A percentile compares a stretch with the other conserved stretches of the same genome.
Evolutionary conservation across 2,113 vertebrate genomes (phyloP).

Genomic region (Marmota monax): DNA sequence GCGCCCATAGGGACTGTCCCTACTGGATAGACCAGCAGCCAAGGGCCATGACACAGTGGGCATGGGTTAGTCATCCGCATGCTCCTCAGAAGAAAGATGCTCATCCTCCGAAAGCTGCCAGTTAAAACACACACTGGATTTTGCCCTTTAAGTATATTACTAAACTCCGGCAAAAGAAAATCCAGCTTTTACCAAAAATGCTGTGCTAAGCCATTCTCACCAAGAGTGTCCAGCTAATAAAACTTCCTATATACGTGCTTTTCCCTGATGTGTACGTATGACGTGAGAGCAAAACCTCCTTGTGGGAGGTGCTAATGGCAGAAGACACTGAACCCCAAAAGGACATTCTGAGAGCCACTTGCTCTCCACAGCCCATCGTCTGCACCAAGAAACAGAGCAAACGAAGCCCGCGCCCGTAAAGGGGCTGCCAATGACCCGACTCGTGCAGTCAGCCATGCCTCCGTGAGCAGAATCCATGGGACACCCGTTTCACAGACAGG

Average conservation of each 20-base stretch:
- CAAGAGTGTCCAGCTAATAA: neutral
- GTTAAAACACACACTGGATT: neutral
- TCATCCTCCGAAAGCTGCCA: neutral
- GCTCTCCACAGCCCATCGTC: rapidly evolving
- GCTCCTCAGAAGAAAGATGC: neutral
- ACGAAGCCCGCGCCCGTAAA: rapidly evolving
- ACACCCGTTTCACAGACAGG: rapidly evolving
- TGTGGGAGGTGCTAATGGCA: neutral
- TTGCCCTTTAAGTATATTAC: rapidly evolving
- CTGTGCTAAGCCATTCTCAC: too few relatives aligned
- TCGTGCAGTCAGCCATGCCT: rapidly evolving
- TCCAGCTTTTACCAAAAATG: neutral
- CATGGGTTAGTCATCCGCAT: neutral
- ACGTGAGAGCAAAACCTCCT: too few relatives aligned
- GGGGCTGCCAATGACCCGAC: neutral
- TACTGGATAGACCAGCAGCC: too few relatives aligned
- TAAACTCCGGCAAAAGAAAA: neutral
- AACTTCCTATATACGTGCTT: neutral
- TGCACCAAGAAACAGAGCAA: too few relatives aligned
- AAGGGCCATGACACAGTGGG: neutral
- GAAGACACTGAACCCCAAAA: neutral
- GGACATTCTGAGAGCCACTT: neutral
- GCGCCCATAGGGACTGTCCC: too few relatives aligned
- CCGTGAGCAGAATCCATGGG: rapidly evolving
- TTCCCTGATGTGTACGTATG: too few relatives aligned